Evolutionary conservation across 2,888 invertebrate genomes (phyloP).

Genomic region (Diachrysia chrysitis): DNA sequence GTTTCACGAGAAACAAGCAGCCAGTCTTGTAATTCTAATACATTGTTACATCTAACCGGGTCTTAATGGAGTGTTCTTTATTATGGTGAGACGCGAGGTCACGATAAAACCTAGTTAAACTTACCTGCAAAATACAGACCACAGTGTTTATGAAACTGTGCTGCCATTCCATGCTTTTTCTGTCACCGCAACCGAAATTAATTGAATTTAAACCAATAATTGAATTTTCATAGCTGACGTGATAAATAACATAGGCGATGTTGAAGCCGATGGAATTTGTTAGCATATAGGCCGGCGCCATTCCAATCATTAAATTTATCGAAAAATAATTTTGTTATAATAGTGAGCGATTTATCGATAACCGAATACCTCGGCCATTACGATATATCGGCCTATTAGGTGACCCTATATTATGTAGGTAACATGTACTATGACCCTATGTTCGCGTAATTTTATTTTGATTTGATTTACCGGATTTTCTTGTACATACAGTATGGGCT

Average conservation of each 20-base stretch:
- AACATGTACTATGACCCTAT: too few species aligned
- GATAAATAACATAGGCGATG: constrained; percentile 10
- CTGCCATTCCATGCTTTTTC: neutral
- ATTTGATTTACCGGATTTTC: too few species aligned
- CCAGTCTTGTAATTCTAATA: constrained; percentile 32
- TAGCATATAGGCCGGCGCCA: constrained; percentile 9
- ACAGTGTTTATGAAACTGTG: neutral
- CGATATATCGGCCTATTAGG: neutral
- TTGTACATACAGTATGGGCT: too few species aligned
- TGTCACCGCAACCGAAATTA: constrained; percentile 11
- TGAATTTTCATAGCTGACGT: constrained; percentile 22
- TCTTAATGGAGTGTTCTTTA: constrained; percentile 28
- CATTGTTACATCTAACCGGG: constrained; percentile 30
- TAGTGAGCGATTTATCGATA: neutral
- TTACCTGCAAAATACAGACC: neutral
- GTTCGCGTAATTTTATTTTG: too few species aligned
- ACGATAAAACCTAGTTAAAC: neutral
- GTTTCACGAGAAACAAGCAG: neutral
- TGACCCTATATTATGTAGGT: too few species aligned
- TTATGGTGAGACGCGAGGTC: neutral
- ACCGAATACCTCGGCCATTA: neutral
- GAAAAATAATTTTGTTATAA: constrained; percentile 5
- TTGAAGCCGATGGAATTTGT: constrained; percentile 17
- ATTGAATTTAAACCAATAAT: constrained; percentile 22
- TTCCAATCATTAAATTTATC: constrained; percentile 5